Evolutionary conservation across 2,888 invertebrate genomes (phyloP).

Genomic region (Epsilonema sp.): DNA sequence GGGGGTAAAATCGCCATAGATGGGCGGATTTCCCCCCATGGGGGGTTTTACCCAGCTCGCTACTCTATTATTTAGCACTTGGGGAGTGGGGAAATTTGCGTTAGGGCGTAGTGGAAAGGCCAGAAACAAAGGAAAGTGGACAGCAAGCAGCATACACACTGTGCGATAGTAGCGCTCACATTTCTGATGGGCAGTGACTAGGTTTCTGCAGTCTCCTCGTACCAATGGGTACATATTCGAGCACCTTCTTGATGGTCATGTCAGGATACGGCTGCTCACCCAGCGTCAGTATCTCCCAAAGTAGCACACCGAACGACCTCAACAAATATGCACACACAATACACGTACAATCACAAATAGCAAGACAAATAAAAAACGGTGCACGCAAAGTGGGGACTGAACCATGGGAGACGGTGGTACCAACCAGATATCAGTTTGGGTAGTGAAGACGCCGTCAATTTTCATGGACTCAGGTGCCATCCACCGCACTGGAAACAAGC

Average conservation of each 20-base stretch:
- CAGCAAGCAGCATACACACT: too few relatives aligned
- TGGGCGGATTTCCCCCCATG: too few relatives aligned
- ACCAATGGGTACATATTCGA: constrained; percentile 66
- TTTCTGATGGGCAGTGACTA: constrained; percentile 55
- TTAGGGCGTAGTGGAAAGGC: too few relatives aligned
- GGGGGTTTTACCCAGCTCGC: too few relatives aligned
- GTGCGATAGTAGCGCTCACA: too few relatives aligned
- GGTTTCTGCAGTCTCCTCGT: constrained; percentile 49
- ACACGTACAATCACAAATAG: neutral
- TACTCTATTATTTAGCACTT: too few relatives aligned
- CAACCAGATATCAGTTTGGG: constrained; percentile 83
- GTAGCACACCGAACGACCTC: constrained; percentile 45
- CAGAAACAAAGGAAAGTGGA: too few relatives aligned
- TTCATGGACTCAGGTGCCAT: constrained; percentile 91
- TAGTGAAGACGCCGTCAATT: constrained; percentile 87
- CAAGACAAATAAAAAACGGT: neutral
- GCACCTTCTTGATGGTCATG: constrained; percentile 69
- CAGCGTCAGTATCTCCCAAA: constrained; percentile 90
- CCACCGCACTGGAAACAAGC: constrained; percentile 81
- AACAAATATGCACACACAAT: neutral
- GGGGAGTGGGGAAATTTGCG: too few relatives aligned
- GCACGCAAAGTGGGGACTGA: neutral
- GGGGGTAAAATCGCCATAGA: too few relatives aligned
- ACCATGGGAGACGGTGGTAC: constrained; percentile 5
- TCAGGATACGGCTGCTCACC: constrained; percentile 94